Conservation (phyloP, 2,113 vertebrate species). For the Myodes glareolus region DNA sequence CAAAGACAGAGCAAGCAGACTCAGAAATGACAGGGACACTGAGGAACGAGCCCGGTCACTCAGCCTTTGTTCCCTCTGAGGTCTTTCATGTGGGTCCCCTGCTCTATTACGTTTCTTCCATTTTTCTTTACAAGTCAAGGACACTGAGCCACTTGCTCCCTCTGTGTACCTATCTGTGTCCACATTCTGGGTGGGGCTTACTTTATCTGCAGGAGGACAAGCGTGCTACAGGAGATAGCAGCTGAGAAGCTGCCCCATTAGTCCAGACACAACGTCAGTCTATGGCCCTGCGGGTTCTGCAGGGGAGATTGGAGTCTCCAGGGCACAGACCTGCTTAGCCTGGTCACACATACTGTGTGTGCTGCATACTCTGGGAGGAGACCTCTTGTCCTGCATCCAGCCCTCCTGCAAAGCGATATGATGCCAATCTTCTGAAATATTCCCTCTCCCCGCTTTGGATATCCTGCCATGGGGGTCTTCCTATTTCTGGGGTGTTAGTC, state of each 20-base stretch:
- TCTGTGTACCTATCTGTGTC: not conserved
- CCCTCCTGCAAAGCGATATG: rapidly evolving
- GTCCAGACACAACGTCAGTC: not conserved
- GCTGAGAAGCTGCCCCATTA: not conserved
- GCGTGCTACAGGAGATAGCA: not conserved
- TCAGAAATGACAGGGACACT: too few species aligned
- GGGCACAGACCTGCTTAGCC: not conserved
- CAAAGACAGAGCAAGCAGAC: too few species aligned
- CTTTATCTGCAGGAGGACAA: not conserved
- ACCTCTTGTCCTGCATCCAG: not conserved
- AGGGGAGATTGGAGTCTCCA: not conserved
- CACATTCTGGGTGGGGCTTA: not conserved
- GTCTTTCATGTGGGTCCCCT: not conserved
- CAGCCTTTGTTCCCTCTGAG: not conserved
- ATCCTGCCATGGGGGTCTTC: not conserved
- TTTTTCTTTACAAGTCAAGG: not conserved
- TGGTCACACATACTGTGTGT: too few species aligned
- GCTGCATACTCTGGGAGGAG: too few species aligned
- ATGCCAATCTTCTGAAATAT: not conserved
- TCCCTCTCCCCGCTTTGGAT: too few species aligned
- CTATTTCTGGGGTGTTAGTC: rapidly evolving
- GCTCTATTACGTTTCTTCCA: not conserved
- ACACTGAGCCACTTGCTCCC: rapidly evolving
- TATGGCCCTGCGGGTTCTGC: not conserved
- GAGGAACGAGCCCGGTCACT: too few species aligned